Evolutionary conservation across 2,888 invertebrate genomes (phyloP), one percentile per base, ranked within the genome.

Genomic region (Orchestes rusci): DNA sequence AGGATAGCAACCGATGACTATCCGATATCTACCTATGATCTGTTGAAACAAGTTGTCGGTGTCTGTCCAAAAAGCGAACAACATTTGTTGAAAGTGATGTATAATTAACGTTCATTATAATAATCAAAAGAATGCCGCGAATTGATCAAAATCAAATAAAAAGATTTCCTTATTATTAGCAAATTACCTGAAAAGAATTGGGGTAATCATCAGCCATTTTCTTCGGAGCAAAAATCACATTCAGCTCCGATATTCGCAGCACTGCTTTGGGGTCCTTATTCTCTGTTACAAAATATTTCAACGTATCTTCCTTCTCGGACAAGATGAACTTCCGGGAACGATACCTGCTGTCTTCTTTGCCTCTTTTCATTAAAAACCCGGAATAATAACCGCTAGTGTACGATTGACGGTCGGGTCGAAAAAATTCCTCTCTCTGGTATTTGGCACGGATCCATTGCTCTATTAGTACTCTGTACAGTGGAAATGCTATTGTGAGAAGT

Each of bases 361-460:
- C 91, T 45, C 86, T 74, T 69, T 93, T 93, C 84, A 85, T 87
- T 50, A 92, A 72, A 65, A 83, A 84, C 1, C 90, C 90, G 10
- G 49, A 52, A 17, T 35, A 50, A 36, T 76, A 75, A 4, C 87
- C 87, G 13, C 80, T 81, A 36, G 84, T 77, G 62, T 91, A 92
- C 52, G 75, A 77, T 64, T 88, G 90, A 19, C 83, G 74, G 58
- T 87, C 86, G 1, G 82, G 80, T 56, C 84, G 80, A 54, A 80
- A 80, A 66, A 93, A 93, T 63, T 93, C 92, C 68, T 86, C 82
- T 41, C 92, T 75, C 66, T 88, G 80, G 67, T 93, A 93, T 68
- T 93, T 93, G 4, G 90, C 90, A 53, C 84, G 74, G 51, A 93
- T 91, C 88, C 90, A 93, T 66, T 93, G 91, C 62, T 90, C 89